Conservation (phyloP, 1,140 invertebrate species). For the Leptinotarsa lineolata region DNA sequence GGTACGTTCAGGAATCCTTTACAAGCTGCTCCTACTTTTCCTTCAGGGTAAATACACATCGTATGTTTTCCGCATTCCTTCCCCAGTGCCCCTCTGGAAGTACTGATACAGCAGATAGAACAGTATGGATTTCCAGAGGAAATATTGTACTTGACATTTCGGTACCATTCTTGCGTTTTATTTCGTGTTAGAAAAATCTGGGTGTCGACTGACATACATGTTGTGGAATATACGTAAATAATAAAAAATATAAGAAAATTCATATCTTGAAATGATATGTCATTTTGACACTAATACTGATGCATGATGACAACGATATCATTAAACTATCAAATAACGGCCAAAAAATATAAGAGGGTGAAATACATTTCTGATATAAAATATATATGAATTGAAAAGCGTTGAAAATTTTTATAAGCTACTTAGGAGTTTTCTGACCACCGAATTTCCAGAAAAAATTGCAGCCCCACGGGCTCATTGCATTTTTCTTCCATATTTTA, state of each 20-base stretch:
- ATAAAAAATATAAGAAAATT: not conserved
- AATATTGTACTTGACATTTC: constrained; percentile 12
- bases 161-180: constrained; percentile 14
- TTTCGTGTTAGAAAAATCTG: constrained; percentile 27
- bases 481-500: too few relatives aligned
- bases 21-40: constrained; percentile 40
- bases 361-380: too few relatives aligned
- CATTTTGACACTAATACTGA: too few relatives aligned
- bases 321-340: too few relatives aligned
- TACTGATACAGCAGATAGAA: constrained; percentile 43
- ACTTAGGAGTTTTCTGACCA: too few relatives aligned
- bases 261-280: too few relatives aligned
- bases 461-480: too few relatives aligned
- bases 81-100: constrained; percentile 29
- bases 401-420: too few relatives aligned
- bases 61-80: constrained; percentile 47
- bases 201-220: not conserved
- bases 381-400: too few relatives aligned
- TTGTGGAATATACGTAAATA: not conserved
- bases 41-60: constrained; percentile 41
- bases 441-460: too few relatives aligned
- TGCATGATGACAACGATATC: too few relatives aligned
- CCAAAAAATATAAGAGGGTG: too few relatives aligned
- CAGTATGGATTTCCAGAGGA: constrained; percentile 39
- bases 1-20: constrained; percentile 43